Conservation (phyloP, 2,113 vertebrate genomes). For the Cheirogaleus medius region DNA sequence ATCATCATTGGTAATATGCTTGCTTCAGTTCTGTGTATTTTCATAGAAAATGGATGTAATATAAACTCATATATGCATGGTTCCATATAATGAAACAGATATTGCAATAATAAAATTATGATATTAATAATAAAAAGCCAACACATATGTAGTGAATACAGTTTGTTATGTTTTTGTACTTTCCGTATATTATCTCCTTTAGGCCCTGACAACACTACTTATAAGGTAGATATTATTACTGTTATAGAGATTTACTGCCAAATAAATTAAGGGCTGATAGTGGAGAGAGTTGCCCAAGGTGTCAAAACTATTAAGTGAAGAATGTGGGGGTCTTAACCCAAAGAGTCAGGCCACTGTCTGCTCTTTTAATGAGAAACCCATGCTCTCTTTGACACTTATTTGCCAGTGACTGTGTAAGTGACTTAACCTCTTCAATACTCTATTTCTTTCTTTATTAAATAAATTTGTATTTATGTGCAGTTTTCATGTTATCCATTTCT, state of each 20-base stretch:
- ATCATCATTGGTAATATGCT: not conserved
- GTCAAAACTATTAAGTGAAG: not conserved
- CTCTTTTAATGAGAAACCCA: not conserved
- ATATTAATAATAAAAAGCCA: not conserved
- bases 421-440: not conserved
- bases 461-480: not conserved
- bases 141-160: not conserved
- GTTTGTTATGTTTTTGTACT: not conserved
- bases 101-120: not conserved
- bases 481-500: not conserved
- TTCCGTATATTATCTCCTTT: not conserved
- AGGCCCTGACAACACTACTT: not conserved
- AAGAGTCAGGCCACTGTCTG: not conserved
- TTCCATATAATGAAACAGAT: not conserved
- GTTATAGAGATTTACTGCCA: not conserved
- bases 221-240: not conserved
- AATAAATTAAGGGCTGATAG: not conserved
- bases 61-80: not conserved
- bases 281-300: not conserved
- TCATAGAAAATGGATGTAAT: not conserved
- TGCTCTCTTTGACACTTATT: not conserved
- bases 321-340: not conserved
- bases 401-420: not conserved
- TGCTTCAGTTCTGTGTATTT: not conserved
- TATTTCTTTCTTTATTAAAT: not conserved